Evolutionary conservation across 2,888 invertebrate species (phyloP), one percentile per base, ranked within the genome.

Genomic region (Hipparchia semele): DNA sequence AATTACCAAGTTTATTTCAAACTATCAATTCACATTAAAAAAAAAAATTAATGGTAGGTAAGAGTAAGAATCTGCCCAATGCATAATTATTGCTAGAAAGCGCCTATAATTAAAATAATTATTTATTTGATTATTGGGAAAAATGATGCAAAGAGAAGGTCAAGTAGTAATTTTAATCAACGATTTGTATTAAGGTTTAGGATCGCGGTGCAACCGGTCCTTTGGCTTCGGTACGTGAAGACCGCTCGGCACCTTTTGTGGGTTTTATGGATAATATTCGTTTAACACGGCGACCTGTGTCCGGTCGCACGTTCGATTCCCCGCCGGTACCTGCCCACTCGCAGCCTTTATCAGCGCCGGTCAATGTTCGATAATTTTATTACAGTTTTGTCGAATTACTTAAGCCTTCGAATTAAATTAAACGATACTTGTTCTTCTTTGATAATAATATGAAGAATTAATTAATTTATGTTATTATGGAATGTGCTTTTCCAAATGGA

Each of bases 361-460:
- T 90, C 91, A 89, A 86, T 87, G 88, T 89, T 90, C 90, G 93
- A 92, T 92, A 91, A 92, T 92, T 93, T 93, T 92, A 92, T 89
- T 91, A 92, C 91, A 89, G 92, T 91, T 93, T 92, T 92, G 92
- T 93, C 88, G 89, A 90, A 91, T 92, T 90, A 90, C 91, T 88
- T 84, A 84, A 86, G 86, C 86, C 91, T 90, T 90, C 87, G 87
- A 90, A 90, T 92, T 90, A 90, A 92, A 91, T 92, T 91, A 92
- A 92, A 91, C 85, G 92, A 90, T 89, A 88, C 87, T 88, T 87
- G 89, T 88, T 84, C 80, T 79, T 78, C 79, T 77, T 85, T 84
- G 90, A 92, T 91, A 49, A 46, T 46, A 90, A 92, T 91, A 90
- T 88, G 86, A 88, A 84, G 76, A 77, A 80, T 82, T 80, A 81